These are phyloP conservation scores for Centropristis striata DNA, from an alignment of 2,113 vertebrate species.

Conservation along the genomic window DNA sequence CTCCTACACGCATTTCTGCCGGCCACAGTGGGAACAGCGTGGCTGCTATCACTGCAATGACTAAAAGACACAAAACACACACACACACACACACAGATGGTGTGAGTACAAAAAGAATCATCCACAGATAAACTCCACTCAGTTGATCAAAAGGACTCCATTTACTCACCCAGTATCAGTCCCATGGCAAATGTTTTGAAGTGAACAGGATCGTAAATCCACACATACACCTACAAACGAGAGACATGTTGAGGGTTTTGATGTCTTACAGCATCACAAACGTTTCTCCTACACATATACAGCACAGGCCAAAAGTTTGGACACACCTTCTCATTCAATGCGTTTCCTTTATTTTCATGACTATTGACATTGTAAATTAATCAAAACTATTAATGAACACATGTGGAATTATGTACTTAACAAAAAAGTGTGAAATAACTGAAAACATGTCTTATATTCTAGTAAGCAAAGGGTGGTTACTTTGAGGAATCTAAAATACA, in stretches of 20 bases:
- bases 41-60: constrained; percentile 97
- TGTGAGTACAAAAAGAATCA: neutral
- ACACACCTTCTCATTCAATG: no score
- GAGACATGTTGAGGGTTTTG: neutral
- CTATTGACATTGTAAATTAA: no score
- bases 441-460: no score
- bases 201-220: constrained; percentile 99
- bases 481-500: no score
- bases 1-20: constrained; percentile 98
- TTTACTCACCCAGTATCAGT: constrained; percentile 93
- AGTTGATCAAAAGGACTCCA: neutral
- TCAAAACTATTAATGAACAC: no score
- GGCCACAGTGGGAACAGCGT: constrained; percentile 99
- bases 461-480: no score
- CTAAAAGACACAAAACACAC: constrained; percentile 75
- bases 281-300: rapidly evolving
- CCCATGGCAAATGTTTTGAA: constrained; percentile 99
- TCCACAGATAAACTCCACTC: neutral
- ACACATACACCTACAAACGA: constrained; percentile 92
- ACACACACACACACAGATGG: constrained; percentile 7
- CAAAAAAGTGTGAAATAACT: no score
- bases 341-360: no score
- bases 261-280: neutral
- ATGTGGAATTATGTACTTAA: no score
- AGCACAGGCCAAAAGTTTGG: no score